Conservation (phyloP, 2,113 vertebrate species). For the Nothobranchius kuhntae region DNA sequence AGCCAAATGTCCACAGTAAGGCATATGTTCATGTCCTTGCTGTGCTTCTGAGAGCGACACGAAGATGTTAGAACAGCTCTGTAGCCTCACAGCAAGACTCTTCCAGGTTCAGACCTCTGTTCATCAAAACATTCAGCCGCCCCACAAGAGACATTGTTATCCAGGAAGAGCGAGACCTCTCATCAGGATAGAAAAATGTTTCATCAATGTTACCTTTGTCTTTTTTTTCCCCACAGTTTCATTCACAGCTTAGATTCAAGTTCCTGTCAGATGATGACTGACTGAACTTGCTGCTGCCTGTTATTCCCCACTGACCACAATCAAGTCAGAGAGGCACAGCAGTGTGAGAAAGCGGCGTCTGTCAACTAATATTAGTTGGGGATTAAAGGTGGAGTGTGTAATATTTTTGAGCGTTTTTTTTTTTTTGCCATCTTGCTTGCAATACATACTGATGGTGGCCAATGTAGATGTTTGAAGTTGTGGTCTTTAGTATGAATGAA, state of each 20-base stretch:
- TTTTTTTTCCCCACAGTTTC: background rate
- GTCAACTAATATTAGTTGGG: background rate
- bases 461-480: no score
- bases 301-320: background rate
- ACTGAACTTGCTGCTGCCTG: background rate
- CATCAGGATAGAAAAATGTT: slow-evolving; percentile 4
- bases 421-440: no score
- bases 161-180: background rate
- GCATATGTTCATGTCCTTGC: background rate
- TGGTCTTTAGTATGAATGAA: no score
- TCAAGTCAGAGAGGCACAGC: background rate
- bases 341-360: background rate
- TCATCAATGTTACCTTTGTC: background rate
- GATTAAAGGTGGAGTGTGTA: no score
- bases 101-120: background rate
- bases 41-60: background rate
- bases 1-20: background rate
- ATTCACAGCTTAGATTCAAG: slow-evolving; percentile 1
- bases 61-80: background rate
- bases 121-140: background rate
- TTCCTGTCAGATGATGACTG: background rate
- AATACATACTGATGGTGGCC: no score
- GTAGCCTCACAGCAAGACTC: background rate
- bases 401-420: no score
- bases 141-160: background rate